Base-by-base conservation (phyloP, 2,797 vertebrate genomes). In the Discoglossus pictus region DNA sequence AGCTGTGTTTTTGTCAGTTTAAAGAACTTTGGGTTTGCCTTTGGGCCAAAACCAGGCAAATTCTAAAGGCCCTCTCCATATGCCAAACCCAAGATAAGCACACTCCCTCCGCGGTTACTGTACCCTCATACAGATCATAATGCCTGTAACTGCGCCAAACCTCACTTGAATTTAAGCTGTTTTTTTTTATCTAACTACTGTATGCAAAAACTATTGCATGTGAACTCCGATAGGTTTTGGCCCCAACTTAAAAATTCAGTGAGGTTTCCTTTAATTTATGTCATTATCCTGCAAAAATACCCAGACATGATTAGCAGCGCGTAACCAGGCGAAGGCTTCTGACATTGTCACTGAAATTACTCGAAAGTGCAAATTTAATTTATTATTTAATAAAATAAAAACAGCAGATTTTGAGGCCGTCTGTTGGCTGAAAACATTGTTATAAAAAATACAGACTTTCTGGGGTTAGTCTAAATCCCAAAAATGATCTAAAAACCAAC, bases 11-110 rank as follows among this genome's bases (percentile, higher is more conserved):
- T 20, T 75, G 74, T 75, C 78, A 77, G 61, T 54, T 17, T 43
- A 74, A 67, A 78, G 79, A 75, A 34, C 61, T 61, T 62, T 63
- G 66, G 74, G 1, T 0, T 74, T 65, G 67, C 73, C 35, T 76
- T 73, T 68, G 68, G 76, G 75, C 71, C 61, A 74, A 79, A 74
- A 76, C 68, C 78, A 80, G 75, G 63, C 73, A 65, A 61, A 73
- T 72, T 78, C 72, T 80, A 13, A 78, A 75, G 74, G 72, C 65
- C 65, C 56, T 73, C 73, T 20, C 13, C 1, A 68, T 81, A 72
- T 74, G 80, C 82, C 79, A 84, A 80, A 67, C 68, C 76, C 80
- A 78, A 78, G 81, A 79, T 78, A 82, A 77, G 60, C 66, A 60
- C 78, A 59, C 74, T 74, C 74, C 46, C 74, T 79, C 74, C 76